Evolutionary conservation across 2,888 invertebrate genomes (phyloP).

Genomic region (Eupithecia dodoneata): DNA sequence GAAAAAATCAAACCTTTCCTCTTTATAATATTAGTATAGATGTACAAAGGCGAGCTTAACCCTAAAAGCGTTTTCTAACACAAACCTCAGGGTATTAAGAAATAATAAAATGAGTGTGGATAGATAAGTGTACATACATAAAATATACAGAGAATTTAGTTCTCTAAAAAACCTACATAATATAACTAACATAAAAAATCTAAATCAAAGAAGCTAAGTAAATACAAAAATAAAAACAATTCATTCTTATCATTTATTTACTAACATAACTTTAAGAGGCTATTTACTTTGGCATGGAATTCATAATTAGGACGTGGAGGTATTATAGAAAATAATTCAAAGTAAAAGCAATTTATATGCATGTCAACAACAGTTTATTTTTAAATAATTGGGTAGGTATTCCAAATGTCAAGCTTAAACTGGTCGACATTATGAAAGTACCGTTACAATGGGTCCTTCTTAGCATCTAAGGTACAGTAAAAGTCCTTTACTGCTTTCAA

Average conservation of each 20-base stretch:
- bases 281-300: background rate
- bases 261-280: background rate
- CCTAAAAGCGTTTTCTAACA: no score
- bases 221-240: no score
- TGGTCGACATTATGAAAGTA: constrained; percentile 51
- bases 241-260: background rate
- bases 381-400: constrained; percentile 11
- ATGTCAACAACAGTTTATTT: background rate
- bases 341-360: background rate
- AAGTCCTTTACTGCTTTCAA: constrained; percentile 3
- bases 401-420: constrained; percentile 46
- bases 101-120: no score
- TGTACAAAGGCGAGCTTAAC: no score
- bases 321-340: background rate
- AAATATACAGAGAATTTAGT: no score
- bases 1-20: no score
- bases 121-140: no score
- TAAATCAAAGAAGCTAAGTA: no score
- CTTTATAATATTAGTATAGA: no score
- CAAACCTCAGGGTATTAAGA: no score
- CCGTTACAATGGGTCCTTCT: background rate
- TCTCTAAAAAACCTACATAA: no score
- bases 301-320: background rate
- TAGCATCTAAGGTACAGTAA: background rate
- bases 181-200: no score